Conservation (phyloP, 2,888 invertebrate genomes). For the Cryptocheilus praepositus region DNA sequence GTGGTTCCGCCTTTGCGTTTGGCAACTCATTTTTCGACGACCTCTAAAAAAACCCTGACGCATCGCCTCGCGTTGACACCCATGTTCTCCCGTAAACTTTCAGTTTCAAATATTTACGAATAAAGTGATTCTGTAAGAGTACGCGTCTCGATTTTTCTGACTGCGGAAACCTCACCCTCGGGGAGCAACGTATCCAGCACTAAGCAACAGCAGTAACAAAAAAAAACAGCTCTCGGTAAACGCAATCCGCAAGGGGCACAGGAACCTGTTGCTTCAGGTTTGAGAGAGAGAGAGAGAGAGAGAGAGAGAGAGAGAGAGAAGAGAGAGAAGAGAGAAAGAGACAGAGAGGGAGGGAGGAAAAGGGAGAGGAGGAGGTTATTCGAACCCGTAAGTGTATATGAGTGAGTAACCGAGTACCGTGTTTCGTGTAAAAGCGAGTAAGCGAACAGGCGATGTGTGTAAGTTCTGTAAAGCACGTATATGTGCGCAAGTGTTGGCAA, state of each 20-base stretch:
- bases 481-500: background rate
- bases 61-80: too few species aligned
- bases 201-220: constrained; percentile 28
- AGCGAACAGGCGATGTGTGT: background rate
- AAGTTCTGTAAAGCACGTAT: background rate
- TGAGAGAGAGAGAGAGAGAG: constrained; percentile 37
- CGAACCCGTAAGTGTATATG: background rate
- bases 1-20: too few species aligned
- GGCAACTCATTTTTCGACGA: too few species aligned
- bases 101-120: too few species aligned
- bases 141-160: constrained; percentile 45
- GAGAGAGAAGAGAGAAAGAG: constrained; percentile 23
- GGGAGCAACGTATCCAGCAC: constrained; percentile 26
- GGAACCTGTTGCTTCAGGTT: constrained; percentile 69
- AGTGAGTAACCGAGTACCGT: constrained; percentile 5
- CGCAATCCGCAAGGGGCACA: constrained; percentile 50
- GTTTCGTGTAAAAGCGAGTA: constrained; percentile 25
- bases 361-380: constrained; percentile 12
- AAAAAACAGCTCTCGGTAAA: constrained; percentile 51
- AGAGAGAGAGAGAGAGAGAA: constrained; percentile 10
- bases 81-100: too few species aligned
- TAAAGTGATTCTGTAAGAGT: background rate
- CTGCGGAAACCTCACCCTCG: constrained; percentile 53
- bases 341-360: constrained; percentile 7
- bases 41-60: too few species aligned